phyloP scores from a whole-genome alignment of 2,113 vertebrate species.

The Phyllopteryx taeniolatus region DNA sequence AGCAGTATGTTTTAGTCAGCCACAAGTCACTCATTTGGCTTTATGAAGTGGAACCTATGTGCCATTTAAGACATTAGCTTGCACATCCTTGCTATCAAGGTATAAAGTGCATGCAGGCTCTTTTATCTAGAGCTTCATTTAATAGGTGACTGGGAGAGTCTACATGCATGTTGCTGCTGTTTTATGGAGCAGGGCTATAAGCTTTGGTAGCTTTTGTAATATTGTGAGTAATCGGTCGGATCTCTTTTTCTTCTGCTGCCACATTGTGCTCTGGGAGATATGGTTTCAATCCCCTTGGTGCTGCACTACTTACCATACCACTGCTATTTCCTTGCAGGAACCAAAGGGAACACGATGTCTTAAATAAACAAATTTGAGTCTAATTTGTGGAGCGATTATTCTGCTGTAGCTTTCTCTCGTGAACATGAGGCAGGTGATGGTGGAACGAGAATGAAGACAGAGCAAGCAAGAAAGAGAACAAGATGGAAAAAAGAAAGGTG shows the following conservation, averaged over 20 bases:
- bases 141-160: constrained; percentile 38
- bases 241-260: constrained; percentile 32
- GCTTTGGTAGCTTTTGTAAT: constrained; percentile 20
- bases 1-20: constrained; percentile 49
- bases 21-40: constrained; percentile 50
- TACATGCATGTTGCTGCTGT: constrained; percentile 17
- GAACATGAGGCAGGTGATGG: constrained; percentile 43
- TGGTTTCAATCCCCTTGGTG: constrained; percentile 45
- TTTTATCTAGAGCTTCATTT: constrained; percentile 45
- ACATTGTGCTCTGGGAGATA: constrained; percentile 29
- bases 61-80: constrained; percentile 47
- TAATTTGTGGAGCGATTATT: constrained; percentile 61
- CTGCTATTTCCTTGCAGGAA: constrained; percentile 42
- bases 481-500: constrained; percentile 4
- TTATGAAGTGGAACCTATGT: constrained; percentile 55
- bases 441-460: constrained; percentile 43
- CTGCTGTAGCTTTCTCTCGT: constrained; percentile 30
- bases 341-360: constrained; percentile 42
- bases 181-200: background rate
- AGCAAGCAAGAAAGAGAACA: constrained; percentile 14
- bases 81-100: constrained; percentile 18
- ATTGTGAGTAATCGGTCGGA: constrained; percentile 18
- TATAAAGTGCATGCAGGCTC: constrained; percentile 22
- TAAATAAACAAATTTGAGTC: constrained; percentile 55
- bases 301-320: constrained; percentile 37